A percentile compares a stretch with the other conserved stretches of the same genome.
Evolutionary conservation across 2,113 vertebrate genomes (phyloP).

Genomic region (Sinocyclocheilus anophthalmus): DNA sequence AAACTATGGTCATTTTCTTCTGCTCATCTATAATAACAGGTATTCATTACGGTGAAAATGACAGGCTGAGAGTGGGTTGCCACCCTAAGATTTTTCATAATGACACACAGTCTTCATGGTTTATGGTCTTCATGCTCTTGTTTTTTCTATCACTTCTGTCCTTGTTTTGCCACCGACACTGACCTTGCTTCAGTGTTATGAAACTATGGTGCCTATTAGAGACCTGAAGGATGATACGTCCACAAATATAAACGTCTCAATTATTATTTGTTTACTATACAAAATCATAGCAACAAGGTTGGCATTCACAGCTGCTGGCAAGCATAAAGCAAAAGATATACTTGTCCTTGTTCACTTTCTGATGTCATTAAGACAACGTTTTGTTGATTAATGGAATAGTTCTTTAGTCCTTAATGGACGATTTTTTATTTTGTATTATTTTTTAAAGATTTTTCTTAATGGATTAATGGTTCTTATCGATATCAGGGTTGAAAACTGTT

Average conservation of each 20-base stretch:
- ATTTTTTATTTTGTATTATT: too few species aligned
- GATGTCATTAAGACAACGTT: neutral
- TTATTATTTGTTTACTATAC: neutral
- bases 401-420: too few species aligned
- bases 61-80: slow-evolving; percentile 3
- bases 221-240: neutral
- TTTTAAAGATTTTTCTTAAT: too few species aligned
- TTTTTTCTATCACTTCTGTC: slow-evolving; percentile 5
- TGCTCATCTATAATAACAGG: slow-evolving; percentile 21
- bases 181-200: neutral
- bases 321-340: neutral
- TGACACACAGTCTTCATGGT: slow-evolving; percentile 15
- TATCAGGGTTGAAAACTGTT: too few species aligned
- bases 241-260: neutral
- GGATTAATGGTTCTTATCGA: too few species aligned
- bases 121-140: slow-evolving; percentile 18
- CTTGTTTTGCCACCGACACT: neutral
- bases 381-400: too few species aligned
- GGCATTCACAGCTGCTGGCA: neutral
- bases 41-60: slow-evolving; percentile 27
- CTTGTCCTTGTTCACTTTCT: neutral
- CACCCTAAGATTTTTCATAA: slow-evolving; percentile 37
- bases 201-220: neutral
- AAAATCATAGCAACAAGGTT: neutral
- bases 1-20: slow-evolving; percentile 15